Evolutionary conservation across 2,113 vertebrate species (phyloP).

Genomic region (Anolis carolinensis): DNA sequence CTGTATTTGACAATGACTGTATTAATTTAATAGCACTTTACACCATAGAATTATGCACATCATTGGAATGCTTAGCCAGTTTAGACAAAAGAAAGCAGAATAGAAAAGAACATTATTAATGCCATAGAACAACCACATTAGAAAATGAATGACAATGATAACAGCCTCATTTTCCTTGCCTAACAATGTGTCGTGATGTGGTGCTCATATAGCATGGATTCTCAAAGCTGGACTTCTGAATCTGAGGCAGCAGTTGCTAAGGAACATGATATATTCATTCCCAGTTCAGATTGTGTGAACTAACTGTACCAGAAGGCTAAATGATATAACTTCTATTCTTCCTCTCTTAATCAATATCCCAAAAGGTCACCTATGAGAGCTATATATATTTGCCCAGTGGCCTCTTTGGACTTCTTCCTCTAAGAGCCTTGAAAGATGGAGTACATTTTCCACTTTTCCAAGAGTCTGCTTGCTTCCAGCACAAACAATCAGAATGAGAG

Average conservation of each 20-base stretch:
- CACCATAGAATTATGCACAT: not conserved
- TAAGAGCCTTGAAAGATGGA: not conserved
- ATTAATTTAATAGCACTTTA: not conserved
- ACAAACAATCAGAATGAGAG: not conserved
- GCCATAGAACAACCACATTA: not conserved
- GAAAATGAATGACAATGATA: not conserved
- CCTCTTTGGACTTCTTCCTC: not conserved
- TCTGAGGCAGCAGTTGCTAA: not conserved
- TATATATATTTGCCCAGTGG: not conserved
- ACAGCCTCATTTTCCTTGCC: not conserved
- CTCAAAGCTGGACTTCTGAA: not conserved
- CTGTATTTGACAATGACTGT: not conserved
- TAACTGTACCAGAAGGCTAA: not conserved
- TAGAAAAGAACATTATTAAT: not conserved
- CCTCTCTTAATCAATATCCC: not conserved
- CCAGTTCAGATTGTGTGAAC: not conserved
- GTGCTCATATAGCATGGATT: too few relatives aligned
- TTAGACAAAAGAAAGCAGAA: not conserved
- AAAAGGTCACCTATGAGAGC: not conserved
- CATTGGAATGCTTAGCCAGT: not conserved
- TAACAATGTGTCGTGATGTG: not conserved
- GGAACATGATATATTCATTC: not conserved
- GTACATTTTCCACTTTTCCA: too few relatives aligned
- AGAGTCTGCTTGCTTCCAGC: not conserved
- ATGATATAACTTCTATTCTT: not conserved